These are phyloP conservation scores for Callitettix versicolor DNA, from an alignment of 1,140 invertebrate species.

Conservation along the genomic window DNA sequence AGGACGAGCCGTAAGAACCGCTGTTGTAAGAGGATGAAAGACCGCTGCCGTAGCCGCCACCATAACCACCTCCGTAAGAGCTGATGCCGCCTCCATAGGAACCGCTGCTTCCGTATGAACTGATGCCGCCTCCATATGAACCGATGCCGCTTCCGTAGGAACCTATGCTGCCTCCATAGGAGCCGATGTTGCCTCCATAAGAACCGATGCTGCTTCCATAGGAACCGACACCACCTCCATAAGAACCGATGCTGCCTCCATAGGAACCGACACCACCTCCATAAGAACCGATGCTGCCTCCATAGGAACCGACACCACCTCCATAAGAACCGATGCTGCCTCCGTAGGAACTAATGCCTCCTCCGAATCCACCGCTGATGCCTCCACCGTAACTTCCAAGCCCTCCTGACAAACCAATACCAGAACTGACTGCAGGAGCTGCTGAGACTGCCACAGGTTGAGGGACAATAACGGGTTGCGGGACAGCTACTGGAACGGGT, in stretches of 20 bases:
- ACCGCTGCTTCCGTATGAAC: neutral
- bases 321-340: too few species aligned
- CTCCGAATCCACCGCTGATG: neutral
- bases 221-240: neutral
- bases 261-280: neutral
- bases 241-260: neutral
- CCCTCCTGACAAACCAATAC: neutral
- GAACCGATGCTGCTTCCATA: neutral
- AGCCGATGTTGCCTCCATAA: neutral
- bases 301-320: neutral
- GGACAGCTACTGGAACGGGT: conserved; percentile 11
- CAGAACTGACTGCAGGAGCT: neutral
- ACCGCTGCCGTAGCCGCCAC: too few species aligned
- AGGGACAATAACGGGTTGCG: conserved; percentile 38
- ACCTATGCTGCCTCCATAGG: too few species aligned
- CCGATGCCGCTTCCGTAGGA: neutral
- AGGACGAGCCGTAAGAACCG: neutral
- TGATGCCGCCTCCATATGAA: neutral
- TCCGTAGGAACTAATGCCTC: neutral
- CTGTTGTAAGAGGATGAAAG: neutral
- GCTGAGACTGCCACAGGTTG: conserved; percentile 45
- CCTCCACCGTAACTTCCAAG: neutral
- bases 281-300: neutral
- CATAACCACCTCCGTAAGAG: too few species aligned
- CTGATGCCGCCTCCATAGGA: too few species aligned